Conservation (phyloP, 2,797 vertebrate genomes). For the Nannoperca australis region DNA sequence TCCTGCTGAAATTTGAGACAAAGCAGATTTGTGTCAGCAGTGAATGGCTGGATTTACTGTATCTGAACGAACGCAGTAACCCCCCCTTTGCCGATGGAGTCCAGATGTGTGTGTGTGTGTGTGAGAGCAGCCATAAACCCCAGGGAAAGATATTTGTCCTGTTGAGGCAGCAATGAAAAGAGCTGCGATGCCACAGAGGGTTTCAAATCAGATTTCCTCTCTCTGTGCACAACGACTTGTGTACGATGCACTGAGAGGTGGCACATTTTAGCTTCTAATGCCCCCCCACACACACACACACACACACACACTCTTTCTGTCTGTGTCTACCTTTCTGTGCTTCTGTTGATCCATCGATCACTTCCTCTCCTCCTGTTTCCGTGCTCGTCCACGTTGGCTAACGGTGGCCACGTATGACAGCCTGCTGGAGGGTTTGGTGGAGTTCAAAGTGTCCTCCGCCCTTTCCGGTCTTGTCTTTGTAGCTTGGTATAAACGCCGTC, state of each 20-base stretch:
- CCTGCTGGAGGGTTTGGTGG: neutral
- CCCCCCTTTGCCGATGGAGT: neutral
- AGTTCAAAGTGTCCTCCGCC: conserved; percentile 20
- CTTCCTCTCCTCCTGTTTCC: neutral
- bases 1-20: neutral
- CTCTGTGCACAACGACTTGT: neutral
- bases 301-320: neutral
- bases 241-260: neutral
- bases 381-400: neutral
- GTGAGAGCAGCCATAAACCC: conserved; percentile 12
- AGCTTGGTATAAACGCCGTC: neutral
- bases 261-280: neutral
- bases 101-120: neutral
- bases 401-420: neutral
- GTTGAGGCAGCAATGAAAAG: conserved; percentile 25
- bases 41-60: conserved; percentile 12
- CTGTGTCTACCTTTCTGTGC: neutral
- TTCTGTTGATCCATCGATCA: neutral
- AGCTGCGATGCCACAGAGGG: neutral
- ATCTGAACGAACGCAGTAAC: neutral
- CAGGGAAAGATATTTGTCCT: neutral
- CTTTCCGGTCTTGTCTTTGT: neutral
- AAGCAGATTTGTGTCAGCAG: conserved; percentile 15
- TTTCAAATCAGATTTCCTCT: conserved; percentile 10
- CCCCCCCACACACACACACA: too few relatives aligned